Evolutionary conservation across 2,888 invertebrate genomes (phyloP), one percentile per base, ranked within the genome.

Genomic region (Coronaproctus castanopsis): DNA sequence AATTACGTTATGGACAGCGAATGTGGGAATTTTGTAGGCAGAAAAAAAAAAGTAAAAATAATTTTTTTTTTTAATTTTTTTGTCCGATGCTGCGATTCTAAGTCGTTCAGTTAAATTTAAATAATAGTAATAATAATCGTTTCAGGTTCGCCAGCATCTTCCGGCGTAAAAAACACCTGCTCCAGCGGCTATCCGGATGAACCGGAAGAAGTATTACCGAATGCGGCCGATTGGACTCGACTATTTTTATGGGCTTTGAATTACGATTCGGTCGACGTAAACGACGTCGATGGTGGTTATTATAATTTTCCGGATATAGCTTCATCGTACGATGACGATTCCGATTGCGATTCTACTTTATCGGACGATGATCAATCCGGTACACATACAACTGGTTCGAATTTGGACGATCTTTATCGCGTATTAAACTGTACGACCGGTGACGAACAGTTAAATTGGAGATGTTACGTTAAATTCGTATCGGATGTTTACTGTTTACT

Each of bases 381-480:
- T 5, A 14, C 5, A 8, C 5, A 5, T 14, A 36, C 5, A 5
- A 14, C 5, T 14, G 5, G 14, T 36, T 55, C 55, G 2, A 52
- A 51, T 21, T 51, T 51, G 19, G 56, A 52, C 21, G 24, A 59
- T 19, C 22, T 52, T 3, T 21, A 58, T 21, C 24, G 53, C n/a
- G 52, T 21, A 18, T 36, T 36, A 8, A 8, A 5, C 14, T 14
- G 8, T 5, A 8, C 14, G 36, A 8, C 36, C 36, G 59, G 56
- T 5, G 56, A 56, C 1, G 56, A 58, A 24, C 54, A 55, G 19
- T 57, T 61, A 24, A 64, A 75, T 62, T 84, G 83, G 83, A 74
- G 78, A 59, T 84, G 83, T 69, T 83, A 79, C 67, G 74, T 82
- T 24, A 81, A 80, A 70, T 78, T 78, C 18, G 73, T 80, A 36